Evolutionary conservation across 2,888 invertebrate species (phyloP), one percentile per base, ranked within the genome.

Genomic region (Erpobdella octoculata): DNA sequence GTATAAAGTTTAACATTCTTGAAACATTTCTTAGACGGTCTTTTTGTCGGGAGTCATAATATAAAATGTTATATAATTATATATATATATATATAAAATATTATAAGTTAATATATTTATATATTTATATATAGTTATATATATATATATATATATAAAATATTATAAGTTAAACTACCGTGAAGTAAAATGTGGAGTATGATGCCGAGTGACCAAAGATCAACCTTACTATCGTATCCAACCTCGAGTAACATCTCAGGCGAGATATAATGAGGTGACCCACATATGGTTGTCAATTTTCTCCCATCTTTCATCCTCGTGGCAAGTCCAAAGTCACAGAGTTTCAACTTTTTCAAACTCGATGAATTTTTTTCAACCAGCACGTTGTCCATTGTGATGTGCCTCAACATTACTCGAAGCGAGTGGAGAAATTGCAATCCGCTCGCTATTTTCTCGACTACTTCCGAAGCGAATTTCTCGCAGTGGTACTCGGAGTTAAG

Each of bases 241-340:
- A 33, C 33, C 31, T 53, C 69, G 33, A 58, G 18, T n/a, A 69
- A 35, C 69, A 69, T 69, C 58, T 69, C 69, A 5, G 69, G 69
- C 0, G 58, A 33, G 2, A 69, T 69, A 58, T 69, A 69, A 28
- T 28, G 58, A 36, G 69, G 69, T 21, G 38, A 41, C 6, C 69
- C 69, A 33, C 69, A 69, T 2, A 69, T 58, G n/a, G 31, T 18
- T 35, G 33, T 58, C 35, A 69, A 18, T 31, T 35, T 53, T n/a
- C 37, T 69, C 31, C 37, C 35, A n/a, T 33, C 31, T 18, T 48
- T 69, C 21, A 69, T 53, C 37, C 46, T 48, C n/a, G 48, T 69
- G 1, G 69, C 53, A 31, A 69, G 58, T 28, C 69, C 53, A 18
- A 69, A 69, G 33, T 69, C 69, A 58, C 69, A 69, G n/a, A 69